These are phyloP conservation scores for Glyptemys insculpta DNA, from an alignment of 2,797 vertebrate species.

Conservation along the genomic window DNA sequence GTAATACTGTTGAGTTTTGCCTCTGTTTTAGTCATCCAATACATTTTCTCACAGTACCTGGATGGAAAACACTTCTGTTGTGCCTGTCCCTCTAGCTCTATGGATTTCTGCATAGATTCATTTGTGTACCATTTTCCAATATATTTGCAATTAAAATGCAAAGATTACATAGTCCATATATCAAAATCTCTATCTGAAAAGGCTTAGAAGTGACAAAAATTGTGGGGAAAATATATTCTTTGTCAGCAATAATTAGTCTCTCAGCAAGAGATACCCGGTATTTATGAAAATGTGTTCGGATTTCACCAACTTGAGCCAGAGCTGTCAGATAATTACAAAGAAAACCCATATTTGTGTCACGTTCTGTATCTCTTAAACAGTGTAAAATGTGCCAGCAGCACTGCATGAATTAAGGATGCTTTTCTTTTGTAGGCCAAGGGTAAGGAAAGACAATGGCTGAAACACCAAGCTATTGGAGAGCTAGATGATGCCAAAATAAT, in stretches of 20 bases:
- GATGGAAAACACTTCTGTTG: not conserved
- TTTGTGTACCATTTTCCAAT: slow-evolving; percentile 22
- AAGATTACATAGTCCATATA: not conserved
- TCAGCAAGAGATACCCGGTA: not conserved
- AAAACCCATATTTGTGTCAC: not conserved
- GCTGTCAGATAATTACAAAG: not conserved
- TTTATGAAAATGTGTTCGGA: not conserved
- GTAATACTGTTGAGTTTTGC: not conserved
- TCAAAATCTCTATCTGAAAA: slow-evolving; percentile 27
- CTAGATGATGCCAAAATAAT: slow-evolving; percentile 98
- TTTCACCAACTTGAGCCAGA: slow-evolving; percentile 17
- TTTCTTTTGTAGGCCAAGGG: slow-evolving; percentile 91
- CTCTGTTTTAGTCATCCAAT: slow-evolving; percentile 5
- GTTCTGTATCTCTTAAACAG: not conserved
- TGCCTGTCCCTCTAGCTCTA: not conserved
- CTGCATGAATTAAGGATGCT: not conserved
- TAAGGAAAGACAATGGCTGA: slow-evolving; percentile 97
- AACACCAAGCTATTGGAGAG: slow-evolving; percentile 94
- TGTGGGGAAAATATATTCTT: slow-evolving; percentile 9
- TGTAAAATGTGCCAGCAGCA: not conserved
- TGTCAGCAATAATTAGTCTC: not conserved
- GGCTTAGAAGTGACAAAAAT: slow-evolving; percentile 8
- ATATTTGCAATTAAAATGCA: not conserved
- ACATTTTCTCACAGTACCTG: not conserved
- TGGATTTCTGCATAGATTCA: not conserved